Evolutionary conservation across 2,888 invertebrate genomes (phyloP), one percentile per base, ranked within the genome.

Genomic region (Eristalinus sepulchralis): DNA sequence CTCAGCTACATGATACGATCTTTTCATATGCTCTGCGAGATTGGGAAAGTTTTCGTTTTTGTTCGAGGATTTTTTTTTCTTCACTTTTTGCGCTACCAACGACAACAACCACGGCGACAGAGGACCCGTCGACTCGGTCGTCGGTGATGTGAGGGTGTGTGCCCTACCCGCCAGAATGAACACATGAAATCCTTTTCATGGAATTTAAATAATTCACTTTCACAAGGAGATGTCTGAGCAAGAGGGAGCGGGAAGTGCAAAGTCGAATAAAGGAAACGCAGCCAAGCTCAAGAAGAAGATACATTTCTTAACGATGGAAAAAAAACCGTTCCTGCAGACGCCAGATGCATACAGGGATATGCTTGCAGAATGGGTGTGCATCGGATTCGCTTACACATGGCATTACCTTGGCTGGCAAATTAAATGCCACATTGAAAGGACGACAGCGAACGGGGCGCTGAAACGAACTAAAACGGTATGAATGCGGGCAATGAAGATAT

Each of bases 131-230:
- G 57, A 33, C 34, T 47, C 2, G 47, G 39, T 27, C 36, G 60
- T 24, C 59, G 75, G 76, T 33, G 62, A 20, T 31, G 55, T 33
- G 55, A 2, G 11, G 55, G 20, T 22, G 53, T 31, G 57, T 27
- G 20, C 22, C 27, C 27, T 27, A 2, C 39, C 53, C 24, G 34
- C 34, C 81, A 67, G 76, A 76, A 71, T 81, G 81, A 76, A 77
- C 81, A 84, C 71, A 81, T 77, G 76, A 81, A 84, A 84, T 81
- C 76, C 76, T 81, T 84, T 84, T 81, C 84, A 84, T 81, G 72
- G 84, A 84, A 84, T 84, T 84, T 84, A 77, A 84, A 84, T 84
- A 81, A 84, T 84, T 84, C 81, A 81, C 84, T 84, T 84, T 84
- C 72, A 76, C 75, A 84, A 77, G 81, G 72, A 76, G 71, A 77